A percentile compares a stretch with the other conserved stretches of the same genome.
phyloP scores from a whole-genome alignment of 2,113 vertebrate genomes.

The Syngnathus typhle region DNA sequence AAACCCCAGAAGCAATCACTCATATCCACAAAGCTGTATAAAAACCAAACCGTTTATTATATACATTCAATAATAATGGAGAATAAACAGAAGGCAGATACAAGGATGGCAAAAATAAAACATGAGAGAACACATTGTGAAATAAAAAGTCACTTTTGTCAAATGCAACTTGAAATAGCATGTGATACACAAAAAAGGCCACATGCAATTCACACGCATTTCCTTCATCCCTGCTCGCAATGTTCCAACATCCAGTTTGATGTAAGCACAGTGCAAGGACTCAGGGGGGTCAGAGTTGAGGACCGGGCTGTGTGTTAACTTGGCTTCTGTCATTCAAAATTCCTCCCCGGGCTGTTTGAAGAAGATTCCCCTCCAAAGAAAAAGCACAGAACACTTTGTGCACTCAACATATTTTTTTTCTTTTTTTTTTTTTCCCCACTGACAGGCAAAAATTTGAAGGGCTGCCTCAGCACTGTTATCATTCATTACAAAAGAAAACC shows the following conservation, averaged over 20 bases:
- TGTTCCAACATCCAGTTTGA: constrained; percentile 40
- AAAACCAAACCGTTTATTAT: constrained; percentile 76
- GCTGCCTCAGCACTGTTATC: neutral
- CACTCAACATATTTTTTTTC: neutral
- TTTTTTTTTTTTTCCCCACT: neutral
- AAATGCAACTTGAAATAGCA: constrained; percentile 51
- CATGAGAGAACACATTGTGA: constrained; percentile 55
- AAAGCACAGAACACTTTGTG: neutral
- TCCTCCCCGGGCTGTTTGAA: neutral
- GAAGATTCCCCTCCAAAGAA: neutral
- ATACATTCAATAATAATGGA: constrained; percentile 74
- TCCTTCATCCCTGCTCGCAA: constrained; percentile 55
- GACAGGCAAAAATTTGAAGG: neutral
- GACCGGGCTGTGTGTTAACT: constrained; percentile 15
- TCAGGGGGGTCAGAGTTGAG: constrained; percentile 17
- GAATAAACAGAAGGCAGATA: constrained; percentile 67
- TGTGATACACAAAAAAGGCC: constrained; percentile 43
- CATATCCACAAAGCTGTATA: constrained; percentile 37
- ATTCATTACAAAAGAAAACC: constrained; percentile 20
- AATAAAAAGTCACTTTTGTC: constrained; percentile 50
- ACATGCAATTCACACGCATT: constrained; percentile 64
- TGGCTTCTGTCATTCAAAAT: constrained; percentile 6
- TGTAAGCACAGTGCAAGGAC: constrained; percentile 36
- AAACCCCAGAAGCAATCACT: neutral
- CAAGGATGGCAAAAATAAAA: constrained; percentile 62